Base-by-base conservation (phyloP, 1,140 invertebrate species). In the Subanguina moxae region DNA sequence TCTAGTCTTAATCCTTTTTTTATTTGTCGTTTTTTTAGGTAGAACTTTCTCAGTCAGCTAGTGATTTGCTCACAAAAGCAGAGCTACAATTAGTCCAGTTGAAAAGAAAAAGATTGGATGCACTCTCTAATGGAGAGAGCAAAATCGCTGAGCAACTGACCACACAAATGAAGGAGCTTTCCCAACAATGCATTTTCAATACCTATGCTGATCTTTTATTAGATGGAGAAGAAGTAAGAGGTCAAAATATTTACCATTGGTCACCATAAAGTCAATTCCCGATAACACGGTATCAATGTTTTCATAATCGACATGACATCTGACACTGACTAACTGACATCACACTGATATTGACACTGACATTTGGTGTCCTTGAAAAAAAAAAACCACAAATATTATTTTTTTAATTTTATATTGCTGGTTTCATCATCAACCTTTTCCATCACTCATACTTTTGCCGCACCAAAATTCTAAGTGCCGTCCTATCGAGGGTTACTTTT, bases 1-100 rank as follows among this genome's bases (percentile, higher is more conserved):
- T 38, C 32, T 5, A 52, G 13, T 23, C 27, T 69, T 68, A 80
- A 45, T 68, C 67, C 42, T 69, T 11, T 38, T 38, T 38, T 38
- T 38, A 11, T 38, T 38, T 38, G 32, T 38, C 32, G 32, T 19
- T 19, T 52, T 52, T 52, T 25, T 7, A 52, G 48, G 48, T 15
- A 5, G 23, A 52, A 19, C 48, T 52, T 52, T 3, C 48, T 3
- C n/a, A 52, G 17, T 3, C 48, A 52, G 48, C 48, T 52, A 52
- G n/a, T 15, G 23, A 21, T 19, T 21, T 15, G 48, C n/a, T 52
- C 23, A 15, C 48, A 21, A 52, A 25, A 52, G 48, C 48, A 19
- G 48, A 52, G 15, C 48, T 52, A 25, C n/a, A 21, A 15, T 8
- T 52, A 52, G n/a, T 21, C n/a, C 48, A 52, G 48, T 25, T 52